These are phyloP conservation scores for Daktulosphaira vitifoliae DNA, from an alignment of 1,140 invertebrate species.

Conservation along the genomic window DNA sequence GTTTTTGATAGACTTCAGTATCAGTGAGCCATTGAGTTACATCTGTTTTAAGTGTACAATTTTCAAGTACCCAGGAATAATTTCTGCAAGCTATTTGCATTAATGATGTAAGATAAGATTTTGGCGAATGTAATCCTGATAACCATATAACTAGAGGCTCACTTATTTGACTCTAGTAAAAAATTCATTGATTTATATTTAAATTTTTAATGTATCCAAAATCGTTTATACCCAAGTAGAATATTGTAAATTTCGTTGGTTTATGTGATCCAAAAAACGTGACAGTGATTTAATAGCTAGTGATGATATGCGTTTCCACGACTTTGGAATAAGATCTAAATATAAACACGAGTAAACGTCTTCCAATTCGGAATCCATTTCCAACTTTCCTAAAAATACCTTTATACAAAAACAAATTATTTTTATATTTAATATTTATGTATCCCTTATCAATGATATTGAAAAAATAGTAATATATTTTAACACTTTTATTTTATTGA, in stretches of 20 bases:
- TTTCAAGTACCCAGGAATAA: slow-evolving; percentile 80
- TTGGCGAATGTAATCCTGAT: slow-evolving; percentile 80
- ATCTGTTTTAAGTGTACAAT: slow-evolving; percentile 67
- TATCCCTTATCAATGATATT: no score
- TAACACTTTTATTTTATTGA: no score
- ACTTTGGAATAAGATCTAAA: slow-evolving; percentile 69
- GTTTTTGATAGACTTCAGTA: slow-evolving; percentile 68
- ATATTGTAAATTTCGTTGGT: slow-evolving; percentile 60
- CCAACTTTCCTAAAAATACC: slow-evolving; percentile 68
- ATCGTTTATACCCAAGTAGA: slow-evolving; percentile 56
- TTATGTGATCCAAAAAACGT: slow-evolving; percentile 80
- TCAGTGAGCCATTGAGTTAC: slow-evolving; percentile 59
- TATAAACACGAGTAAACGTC: slow-evolving; percentile 71
- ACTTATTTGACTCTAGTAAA: slow-evolving; percentile 43
- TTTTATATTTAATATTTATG: no score
- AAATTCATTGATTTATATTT: background rate
- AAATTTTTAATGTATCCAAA: no score
- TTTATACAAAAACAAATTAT: slow-evolving; percentile 45
- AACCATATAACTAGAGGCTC: slow-evolving; percentile 84
- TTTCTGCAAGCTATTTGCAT: slow-evolving; percentile 75
- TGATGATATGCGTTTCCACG: slow-evolving; percentile 71
- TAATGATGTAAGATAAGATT: slow-evolving; percentile 79
- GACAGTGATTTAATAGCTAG: slow-evolving; percentile 72
- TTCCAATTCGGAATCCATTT: slow-evolving; percentile 76
- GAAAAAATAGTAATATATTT: no score